Evolutionary conservation across 2,797 vertebrate species (phyloP).

Genomic region (Steatocranus sp.): DNA sequence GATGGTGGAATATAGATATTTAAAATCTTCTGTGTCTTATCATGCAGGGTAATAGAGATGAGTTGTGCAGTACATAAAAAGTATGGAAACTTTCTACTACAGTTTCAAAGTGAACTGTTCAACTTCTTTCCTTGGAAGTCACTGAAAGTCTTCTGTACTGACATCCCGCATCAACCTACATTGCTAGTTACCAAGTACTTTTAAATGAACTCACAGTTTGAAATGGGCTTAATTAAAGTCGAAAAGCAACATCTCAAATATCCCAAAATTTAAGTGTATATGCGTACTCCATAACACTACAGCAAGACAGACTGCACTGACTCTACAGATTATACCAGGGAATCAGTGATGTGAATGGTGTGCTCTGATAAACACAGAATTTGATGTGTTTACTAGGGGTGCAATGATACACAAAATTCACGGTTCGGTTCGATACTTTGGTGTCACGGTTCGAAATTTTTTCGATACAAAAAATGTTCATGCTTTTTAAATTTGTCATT

Average conservation of each 20-base stretch:
- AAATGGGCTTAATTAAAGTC: not conserved
- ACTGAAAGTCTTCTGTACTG: not conserved
- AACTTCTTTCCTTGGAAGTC: not conserved
- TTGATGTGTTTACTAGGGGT: not conserved
- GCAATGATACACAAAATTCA: no score
- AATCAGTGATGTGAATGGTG: not conserved
- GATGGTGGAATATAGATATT: not conserved
- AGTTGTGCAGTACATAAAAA: not conserved
- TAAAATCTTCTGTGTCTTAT: slow-evolving; percentile 3
- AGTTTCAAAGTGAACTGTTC: not conserved
- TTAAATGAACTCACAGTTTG: not conserved
- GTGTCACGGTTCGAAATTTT: no score
- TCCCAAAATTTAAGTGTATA: not conserved
- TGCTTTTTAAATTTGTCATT: no score
- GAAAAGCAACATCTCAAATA: not conserved
- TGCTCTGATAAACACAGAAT: not conserved
- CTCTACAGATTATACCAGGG: not conserved
- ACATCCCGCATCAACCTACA: not conserved
- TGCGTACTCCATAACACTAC: not conserved
- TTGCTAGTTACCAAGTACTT: not conserved
- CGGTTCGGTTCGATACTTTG: no score
- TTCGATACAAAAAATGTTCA: no score
- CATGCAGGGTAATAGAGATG: not conserved
- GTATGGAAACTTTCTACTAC: not conserved
- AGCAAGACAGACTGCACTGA: not conserved